Percentiles rank a stretch among this genome's conserved stretches.
phyloP scores from a whole-genome alignment of 2,888 invertebrate species.

The Drosophila paramelanica region DNA sequence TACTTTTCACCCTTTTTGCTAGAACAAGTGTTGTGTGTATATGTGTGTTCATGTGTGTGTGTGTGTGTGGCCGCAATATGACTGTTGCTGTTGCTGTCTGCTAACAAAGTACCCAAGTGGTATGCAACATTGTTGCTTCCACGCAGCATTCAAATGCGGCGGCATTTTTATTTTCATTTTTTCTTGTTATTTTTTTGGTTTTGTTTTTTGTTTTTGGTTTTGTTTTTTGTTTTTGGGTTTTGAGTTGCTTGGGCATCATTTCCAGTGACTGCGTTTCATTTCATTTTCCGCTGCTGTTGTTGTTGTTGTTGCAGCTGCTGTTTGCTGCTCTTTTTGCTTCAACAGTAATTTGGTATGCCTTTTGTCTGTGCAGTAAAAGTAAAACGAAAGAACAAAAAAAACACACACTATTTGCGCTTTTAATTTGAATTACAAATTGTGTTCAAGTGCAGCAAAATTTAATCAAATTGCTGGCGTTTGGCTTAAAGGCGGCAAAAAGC shows the following conservation, averaged over 20 bases:
- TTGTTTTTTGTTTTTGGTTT: conserved; percentile 45
- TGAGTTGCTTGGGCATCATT: conserved; percentile 69
- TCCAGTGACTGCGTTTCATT: conserved; percentile 78
- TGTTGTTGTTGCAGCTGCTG: conserved; percentile 32
- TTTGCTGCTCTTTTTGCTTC: conserved; percentile 54
- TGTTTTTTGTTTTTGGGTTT: conserved; percentile 47
- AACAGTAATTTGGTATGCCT: conserved; percentile 76
- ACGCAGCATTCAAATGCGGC: conserved; percentile 77
- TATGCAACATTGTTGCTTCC: conserved; percentile 79
- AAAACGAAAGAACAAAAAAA: conserved; percentile 1
- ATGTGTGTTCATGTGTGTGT: conserved; percentile 11
- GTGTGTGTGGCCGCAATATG: conserved; percentile 47
- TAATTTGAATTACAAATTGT: conserved; percentile 79
- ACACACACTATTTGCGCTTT: conserved; percentile 68
- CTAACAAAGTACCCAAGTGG: conserved; percentile 79
- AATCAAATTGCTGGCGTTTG: conserved; percentile 63
- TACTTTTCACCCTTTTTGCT: conserved; percentile 61
- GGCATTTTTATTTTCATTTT: conserved; percentile 58
- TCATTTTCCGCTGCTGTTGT: conserved; percentile 41
- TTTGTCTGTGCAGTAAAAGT: conserved; percentile 35
- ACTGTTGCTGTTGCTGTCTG: conserved; percentile 58
- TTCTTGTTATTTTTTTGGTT: neutral
- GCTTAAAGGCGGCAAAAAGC: conserved; percentile 39
- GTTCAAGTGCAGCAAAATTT: conserved; percentile 62
- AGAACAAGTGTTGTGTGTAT: conserved; percentile 8